These are phyloP conservation scores for Carcinoscorpius rotundicauda DNA, from an alignment of 1,140 invertebrate genomes.

Conservation along the genomic window DNA sequence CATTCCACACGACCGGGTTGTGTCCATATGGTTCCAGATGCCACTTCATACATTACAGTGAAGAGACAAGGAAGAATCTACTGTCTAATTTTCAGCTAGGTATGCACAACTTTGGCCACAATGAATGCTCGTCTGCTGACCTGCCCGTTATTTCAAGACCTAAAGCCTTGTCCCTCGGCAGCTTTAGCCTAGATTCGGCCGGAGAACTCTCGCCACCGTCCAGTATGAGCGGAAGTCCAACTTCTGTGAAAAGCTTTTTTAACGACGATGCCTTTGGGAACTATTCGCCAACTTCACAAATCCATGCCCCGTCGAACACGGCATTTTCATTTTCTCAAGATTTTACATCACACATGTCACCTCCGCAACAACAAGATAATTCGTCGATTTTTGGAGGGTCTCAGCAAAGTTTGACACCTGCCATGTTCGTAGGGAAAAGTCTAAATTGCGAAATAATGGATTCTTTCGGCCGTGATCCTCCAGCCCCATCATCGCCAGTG, in stretches of 20 bases:
- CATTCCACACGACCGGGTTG: slow-evolving; percentile 92
- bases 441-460: not conserved
- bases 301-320: not conserved
- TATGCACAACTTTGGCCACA: too few species aligned
- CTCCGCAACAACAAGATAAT: slow-evolving; percentile 4
- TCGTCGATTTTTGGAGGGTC: not conserved
- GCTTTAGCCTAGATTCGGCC: slow-evolving; percentile 24
- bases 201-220: slow-evolving; percentile 34
- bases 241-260: slow-evolving; percentile 49
- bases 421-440: not conserved
- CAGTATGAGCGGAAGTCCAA: slow-evolving; percentile 47
- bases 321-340: slow-evolving; percentile 3
- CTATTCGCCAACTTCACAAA: slow-evolving; percentile 19
- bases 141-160: slow-evolving; percentile 9
- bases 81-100: not conserved
- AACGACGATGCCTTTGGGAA: slow-evolving; percentile 45
- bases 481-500: slow-evolving; percentile 12
- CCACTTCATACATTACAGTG: slow-evolving; percentile 97
- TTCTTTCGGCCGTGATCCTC: slow-evolving; percentile 3
- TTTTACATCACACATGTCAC: not conserved
- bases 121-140: too few species aligned
- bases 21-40: slow-evolving; percentile 96
- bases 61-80: slow-evolving; percentile 48
- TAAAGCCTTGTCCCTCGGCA: slow-evolving; percentile 28
- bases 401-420: not conserved